Evolutionary conservation across 2,113 vertebrate genomes (phyloP).

Genomic region (Cyanoderma ruficeps): DNA sequence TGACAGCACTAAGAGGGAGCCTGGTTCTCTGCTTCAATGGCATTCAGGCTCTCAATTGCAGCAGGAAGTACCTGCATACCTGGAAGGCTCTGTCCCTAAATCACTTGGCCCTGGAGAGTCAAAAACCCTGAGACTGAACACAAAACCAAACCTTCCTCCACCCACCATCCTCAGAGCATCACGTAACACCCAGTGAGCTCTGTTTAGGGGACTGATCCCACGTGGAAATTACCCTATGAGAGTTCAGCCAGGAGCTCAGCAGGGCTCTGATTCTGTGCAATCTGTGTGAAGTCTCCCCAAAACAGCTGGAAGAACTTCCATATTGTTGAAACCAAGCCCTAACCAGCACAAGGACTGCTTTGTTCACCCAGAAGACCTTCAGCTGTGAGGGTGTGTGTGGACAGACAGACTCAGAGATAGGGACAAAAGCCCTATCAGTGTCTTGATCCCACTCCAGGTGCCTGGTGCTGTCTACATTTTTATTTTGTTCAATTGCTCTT

Average conservation of each 20-base stretch:
- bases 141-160: background rate
- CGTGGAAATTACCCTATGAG: background rate
- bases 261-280: background rate
- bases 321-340: constrained; percentile 21
- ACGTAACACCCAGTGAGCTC: background rate
- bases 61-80: background rate
- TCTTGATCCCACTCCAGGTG: background rate
- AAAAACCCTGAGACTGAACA: background rate
- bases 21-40: background rate
- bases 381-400: background rate
- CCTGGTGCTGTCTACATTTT: background rate
- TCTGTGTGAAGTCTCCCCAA: background rate
- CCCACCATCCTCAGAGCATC: background rate
- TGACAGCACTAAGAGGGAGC: background rate
- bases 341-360: constrained; percentile 22
- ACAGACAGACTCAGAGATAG: background rate
- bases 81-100: background rate
- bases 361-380: constrained; percentile 28
- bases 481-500: background rate
- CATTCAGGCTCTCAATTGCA: background rate
- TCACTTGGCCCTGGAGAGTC: background rate
- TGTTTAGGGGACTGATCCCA: background rate
- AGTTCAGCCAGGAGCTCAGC: background rate
- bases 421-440: background rate
- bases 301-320: constrained; percentile 46